Evolutionary conservation across 2,113 vertebrate species (phyloP).

Genomic region (Cepphus grylle): DNA sequence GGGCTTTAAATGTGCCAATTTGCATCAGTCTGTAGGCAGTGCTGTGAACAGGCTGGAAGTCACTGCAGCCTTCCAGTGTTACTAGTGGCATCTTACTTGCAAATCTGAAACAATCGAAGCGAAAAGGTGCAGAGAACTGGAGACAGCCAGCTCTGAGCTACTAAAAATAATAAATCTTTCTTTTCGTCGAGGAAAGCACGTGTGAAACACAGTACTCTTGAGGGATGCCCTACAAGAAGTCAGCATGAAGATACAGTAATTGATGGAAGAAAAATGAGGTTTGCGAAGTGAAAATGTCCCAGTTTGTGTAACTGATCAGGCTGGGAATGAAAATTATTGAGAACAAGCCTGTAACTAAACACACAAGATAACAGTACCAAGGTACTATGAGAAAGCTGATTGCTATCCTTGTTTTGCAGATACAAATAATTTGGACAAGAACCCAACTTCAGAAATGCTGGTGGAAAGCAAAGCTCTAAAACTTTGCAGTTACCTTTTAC

Average conservation of each 20-base stretch:
- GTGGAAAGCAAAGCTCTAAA: neutral
- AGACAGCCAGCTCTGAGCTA: neutral
- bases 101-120: conserved; percentile 8
- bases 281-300: neutral
- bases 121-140: neutral
- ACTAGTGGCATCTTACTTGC: neutral
- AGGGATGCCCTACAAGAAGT: neutral
- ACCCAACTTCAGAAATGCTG: neutral
- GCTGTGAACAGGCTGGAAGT: conserved; percentile 31
- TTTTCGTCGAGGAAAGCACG: neutral
- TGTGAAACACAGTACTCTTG: neutral
- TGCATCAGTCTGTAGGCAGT: conserved; percentile 44
- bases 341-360: neutral
- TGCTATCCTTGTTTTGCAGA: neutral
- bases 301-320: neutral
- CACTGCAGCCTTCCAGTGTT: neutral
- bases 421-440: neutral
- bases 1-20: conserved; percentile 18
- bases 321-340: neutral
- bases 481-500: neutral
- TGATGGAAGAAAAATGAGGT: neutral
- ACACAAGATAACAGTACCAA: neutral
- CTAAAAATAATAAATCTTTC: neutral
- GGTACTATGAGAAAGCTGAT: neutral
- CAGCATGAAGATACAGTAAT: neutral